These are phyloP conservation scores for Neosilurus mollespiculum DNA, from an alignment of 2,797 vertebrate genomes.

Conservation along the genomic window DNA sequence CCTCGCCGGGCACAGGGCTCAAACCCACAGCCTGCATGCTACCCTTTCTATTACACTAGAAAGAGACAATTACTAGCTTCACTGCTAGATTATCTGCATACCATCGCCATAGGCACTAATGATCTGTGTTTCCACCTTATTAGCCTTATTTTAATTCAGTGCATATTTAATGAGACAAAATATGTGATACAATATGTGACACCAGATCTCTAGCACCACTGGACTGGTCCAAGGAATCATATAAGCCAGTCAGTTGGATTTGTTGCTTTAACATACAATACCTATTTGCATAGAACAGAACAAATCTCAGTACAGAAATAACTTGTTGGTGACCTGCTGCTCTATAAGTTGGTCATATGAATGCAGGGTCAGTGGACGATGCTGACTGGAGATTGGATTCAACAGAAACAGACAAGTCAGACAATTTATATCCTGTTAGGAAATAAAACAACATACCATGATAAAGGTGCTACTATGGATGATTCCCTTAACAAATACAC, in stretches of 20 bases:
- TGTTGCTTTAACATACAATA: neutral
- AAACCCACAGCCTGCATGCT: too few species aligned
- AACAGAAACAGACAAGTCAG: neutral
- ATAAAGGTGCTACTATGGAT: conserved; percentile 30
- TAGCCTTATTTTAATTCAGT: neutral
- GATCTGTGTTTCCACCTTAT: neutral
- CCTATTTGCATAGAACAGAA: neutral
- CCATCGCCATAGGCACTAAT: neutral
- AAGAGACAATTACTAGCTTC: neutral
- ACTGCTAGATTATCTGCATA: neutral
- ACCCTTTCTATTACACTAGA: neutral
- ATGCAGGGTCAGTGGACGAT: neutral
- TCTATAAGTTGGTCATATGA: neutral
- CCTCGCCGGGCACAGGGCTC: too few species aligned
- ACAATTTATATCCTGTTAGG: neutral
- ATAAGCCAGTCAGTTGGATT: neutral
- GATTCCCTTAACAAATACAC: conserved; percentile 9
- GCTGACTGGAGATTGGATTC: neutral
- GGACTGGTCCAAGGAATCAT: neutral
- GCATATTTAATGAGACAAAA: neutral
- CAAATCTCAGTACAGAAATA: neutral
- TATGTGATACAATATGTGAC: neutral
- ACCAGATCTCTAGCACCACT: neutral
- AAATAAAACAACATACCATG: neutral
- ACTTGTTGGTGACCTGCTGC: neutral